phyloP scores from a whole-genome alignment of 1,140 invertebrate genomes.

The Aphelinus certus region DNA sequence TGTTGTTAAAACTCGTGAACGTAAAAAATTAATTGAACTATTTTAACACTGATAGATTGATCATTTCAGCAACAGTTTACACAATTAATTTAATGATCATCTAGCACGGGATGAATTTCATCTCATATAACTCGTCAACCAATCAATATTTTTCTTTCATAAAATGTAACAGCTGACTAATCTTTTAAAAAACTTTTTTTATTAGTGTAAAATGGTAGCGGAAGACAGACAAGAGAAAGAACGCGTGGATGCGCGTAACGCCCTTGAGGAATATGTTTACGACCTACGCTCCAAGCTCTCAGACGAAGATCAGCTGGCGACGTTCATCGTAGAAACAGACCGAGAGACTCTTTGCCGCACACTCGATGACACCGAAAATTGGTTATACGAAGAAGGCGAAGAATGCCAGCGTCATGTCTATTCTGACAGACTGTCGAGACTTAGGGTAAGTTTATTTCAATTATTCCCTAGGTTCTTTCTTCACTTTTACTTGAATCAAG shows the following conservation, averaged over 20 bases:
- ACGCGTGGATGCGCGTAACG: conserved; percentile 93
- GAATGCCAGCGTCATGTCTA: conserved; percentile 89
- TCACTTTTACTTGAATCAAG: too few relatives aligned
- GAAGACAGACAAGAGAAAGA: conserved; percentile 94
- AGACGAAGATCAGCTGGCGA: conserved; percentile 78
- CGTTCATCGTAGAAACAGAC: conserved; percentile 80
- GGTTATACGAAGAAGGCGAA: conserved; percentile 96
- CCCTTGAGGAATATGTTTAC: conserved; percentile 98
- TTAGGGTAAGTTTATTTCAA: conserved; percentile 68
- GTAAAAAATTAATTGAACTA: too few relatives aligned
- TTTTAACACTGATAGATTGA: too few relatives aligned
- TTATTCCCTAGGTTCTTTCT: too few relatives aligned
- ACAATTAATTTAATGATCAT: too few relatives aligned
- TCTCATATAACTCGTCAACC: too few relatives aligned
- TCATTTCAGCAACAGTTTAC: too few relatives aligned
- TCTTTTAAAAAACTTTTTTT: conserved; percentile 41
- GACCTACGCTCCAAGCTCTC: conserved; percentile 88
- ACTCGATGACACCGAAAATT: conserved; percentile 90
- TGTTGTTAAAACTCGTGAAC: too few relatives aligned
- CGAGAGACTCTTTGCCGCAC: conserved; percentile 73
- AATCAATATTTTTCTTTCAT: too few relatives aligned
- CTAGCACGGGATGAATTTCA: too few relatives aligned
- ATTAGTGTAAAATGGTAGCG: conserved; percentile 83
- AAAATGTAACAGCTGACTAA: too few relatives aligned
- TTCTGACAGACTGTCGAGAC: conserved; percentile 70